Evolutionary conservation across 2,797 vertebrate species (phyloP), one percentile per base, ranked within the genome.

Genomic region (Oophaga sylvatica): DNA sequence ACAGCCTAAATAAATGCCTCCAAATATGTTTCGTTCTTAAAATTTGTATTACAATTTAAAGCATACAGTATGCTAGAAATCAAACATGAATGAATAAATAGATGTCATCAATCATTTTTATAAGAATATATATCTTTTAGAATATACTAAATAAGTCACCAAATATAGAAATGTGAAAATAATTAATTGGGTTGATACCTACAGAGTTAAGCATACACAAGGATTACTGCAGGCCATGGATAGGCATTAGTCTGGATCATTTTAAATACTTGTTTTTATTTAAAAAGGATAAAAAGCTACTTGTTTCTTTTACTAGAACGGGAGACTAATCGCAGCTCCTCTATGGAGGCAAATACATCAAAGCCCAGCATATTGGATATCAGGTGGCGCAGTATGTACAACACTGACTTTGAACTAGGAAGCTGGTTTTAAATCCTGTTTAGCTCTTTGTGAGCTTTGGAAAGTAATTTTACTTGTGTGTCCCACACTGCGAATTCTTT

Each of bases 381-480:
- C 41, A 84, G 59, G 71, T 63, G n/a, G 73, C n/a, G 20, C 71
- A 77, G 59, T 76, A 63, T 63, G 35, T 77, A 84, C 35, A 77
- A 76, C 71, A 84, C 41, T 77, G 59, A 76, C 71, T 84, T 84
- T 84, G 83, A 84, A 84, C 70, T 63, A 26, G 22, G 71, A 84
- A 63, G 22, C 57, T 45, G 41, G 57, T 63, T 76, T 84, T 84
- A 76, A 62, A 63, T 84, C 60, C 45, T 26, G 35, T 84, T 76
- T 84, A 62, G 71, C 35, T 84, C 41, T 67, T 19, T 84, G 70
- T 76, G 70, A 48, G 56, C 62, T 22, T 84, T 76, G 82, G 60
- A 85, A 77, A 77, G 83, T 85, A 85, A 78, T 85, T 77, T 85
- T 85, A 77, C 45, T 84, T 77, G 73, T 85, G 35, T 77, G 59